phyloP scores from a whole-genome alignment of 1,140 invertebrate species.

The Muscidifurax raptorellus region DNA sequence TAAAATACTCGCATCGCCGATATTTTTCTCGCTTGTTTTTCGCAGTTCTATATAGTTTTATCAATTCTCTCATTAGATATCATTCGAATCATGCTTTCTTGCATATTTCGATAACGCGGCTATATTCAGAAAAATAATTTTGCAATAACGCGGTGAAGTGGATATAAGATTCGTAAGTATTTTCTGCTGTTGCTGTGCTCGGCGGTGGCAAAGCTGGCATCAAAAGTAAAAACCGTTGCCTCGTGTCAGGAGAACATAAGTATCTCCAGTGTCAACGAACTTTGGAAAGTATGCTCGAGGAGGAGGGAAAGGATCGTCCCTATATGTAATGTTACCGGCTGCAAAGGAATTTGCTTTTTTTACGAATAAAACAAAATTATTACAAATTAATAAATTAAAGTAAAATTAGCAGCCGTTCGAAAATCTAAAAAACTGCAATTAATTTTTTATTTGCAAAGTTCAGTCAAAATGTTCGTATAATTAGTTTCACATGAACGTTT shows the following conservation, averaged over 20 bases:
- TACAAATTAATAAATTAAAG: neutral
- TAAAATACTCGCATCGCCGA: too few species aligned
- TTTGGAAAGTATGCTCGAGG: slow-evolving; percentile 30
- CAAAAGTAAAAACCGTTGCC: slow-evolving; percentile 43
- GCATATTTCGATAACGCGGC: neutral
- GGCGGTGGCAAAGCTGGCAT: slow-evolving; percentile 28
- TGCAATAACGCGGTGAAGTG: too few species aligned
- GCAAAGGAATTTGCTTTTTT: neutral
- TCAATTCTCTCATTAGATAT: neutral
- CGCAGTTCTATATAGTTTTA: neutral
- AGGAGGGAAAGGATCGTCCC: neutral
- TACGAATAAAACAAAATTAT: neutral
- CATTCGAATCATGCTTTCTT: neutral
- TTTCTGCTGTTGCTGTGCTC: neutral
- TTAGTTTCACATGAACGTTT: too few species aligned
- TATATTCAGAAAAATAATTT: too few species aligned
- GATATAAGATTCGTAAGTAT: neutral
- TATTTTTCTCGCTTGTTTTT: neutral
- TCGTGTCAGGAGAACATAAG: slow-evolving; percentile 41
- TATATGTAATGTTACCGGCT: neutral
- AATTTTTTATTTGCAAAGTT: too few species aligned
- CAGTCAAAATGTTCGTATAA: too few species aligned
- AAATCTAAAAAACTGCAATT: too few species aligned
- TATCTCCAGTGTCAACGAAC: slow-evolving; percentile 29
- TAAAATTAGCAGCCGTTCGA: too few species aligned